phyloP scores from a whole-genome alignment of 2,113 vertebrate genomes.

The Psophia crepitans region DNA sequence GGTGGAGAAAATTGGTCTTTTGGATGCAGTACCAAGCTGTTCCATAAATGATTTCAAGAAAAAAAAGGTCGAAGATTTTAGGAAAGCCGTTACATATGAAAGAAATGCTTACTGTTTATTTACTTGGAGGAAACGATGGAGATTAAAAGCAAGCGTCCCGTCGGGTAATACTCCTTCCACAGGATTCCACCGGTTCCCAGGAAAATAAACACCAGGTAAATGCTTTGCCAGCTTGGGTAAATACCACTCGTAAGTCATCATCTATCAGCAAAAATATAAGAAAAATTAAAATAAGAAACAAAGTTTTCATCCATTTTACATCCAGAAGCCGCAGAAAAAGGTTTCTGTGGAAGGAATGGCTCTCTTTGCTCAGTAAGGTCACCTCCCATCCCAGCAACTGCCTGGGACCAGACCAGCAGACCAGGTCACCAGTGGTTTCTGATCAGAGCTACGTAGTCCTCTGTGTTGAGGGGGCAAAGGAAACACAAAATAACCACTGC shows the following conservation, averaged over 20 bases:
- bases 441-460: background rate
- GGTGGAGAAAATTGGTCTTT: slow-evolving; percentile 71
- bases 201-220: slow-evolving; percentile 84
- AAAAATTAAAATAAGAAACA: background rate
- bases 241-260: slow-evolving; percentile 98
- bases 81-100: slow-evolving; percentile 65
- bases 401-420: background rate
- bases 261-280: slow-evolving; percentile 69
- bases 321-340: background rate
- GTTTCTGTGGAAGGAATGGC: background rate
- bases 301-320: background rate
- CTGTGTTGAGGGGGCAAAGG: background rate
- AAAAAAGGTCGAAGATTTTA: slow-evolving; percentile 49
- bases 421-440: background rate
- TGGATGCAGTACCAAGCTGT: slow-evolving; percentile 68
- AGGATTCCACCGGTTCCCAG: slow-evolving; percentile 87
- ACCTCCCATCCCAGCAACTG: background rate
- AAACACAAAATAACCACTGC: too few species aligned
- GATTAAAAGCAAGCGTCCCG: slow-evolving; percentile 86
- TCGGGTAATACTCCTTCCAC: slow-evolving; percentile 69
- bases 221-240: slow-evolving; percentile 88
- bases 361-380: background rate
- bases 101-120: slow-evolving; percentile 88
- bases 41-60: slow-evolving; percentile 67
- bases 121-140: slow-evolving; percentile 87